Evolutionary conservation across 2,113 vertebrate genomes (phyloP), one percentile per base, ranked within the genome.

Genomic region (Aptenodytes forsteri): DNA sequence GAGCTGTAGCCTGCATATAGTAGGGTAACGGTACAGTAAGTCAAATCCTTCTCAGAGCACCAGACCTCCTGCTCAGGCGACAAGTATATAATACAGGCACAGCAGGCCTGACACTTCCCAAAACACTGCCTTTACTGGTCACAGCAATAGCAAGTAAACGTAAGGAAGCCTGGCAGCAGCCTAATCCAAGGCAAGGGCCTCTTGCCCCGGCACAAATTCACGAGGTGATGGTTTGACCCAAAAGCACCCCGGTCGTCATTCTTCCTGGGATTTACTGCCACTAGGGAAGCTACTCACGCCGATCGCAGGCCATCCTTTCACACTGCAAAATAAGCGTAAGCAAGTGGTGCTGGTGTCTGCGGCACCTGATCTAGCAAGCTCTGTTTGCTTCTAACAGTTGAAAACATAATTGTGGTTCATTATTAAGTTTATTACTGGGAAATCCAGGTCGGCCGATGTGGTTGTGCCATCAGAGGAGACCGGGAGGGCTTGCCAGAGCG

Each of bases 291-390:
- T 26, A 8, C 25, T 0, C 32, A 6, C 0, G 7, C 69, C 6
- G 2, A 34, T 1, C 2, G 3, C 81, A 65, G 15, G 30, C 30
- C 42, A 58, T 5, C 26, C 29, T 32, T 8, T 17, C 62, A 42
- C 3, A 3, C 25, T 2, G 3, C 67, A 32, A 32, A 65, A 9
- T 6, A 58, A 36, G n/a, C 0, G 0, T 15, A 26, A 25, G 15
- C 4, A 22, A 54, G 34, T 0, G 6, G 21, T 18, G 50, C 40
- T 1, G 2, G 21, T 0, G 8, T 3, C 76, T 4, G 7, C 0
- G 0, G 38, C 50, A 38, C 56, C 52, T 4, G 6, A 12, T 5
- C 42, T 16, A 30, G 25, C 13, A 6, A 40, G 10, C 19, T 16
- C 52, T 9, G 3, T 3, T 17, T 29, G 26, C 71, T 66, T 20